Conservation (phyloP, 1,140 invertebrate species). For the Cherax quadricarinatus region DNA sequence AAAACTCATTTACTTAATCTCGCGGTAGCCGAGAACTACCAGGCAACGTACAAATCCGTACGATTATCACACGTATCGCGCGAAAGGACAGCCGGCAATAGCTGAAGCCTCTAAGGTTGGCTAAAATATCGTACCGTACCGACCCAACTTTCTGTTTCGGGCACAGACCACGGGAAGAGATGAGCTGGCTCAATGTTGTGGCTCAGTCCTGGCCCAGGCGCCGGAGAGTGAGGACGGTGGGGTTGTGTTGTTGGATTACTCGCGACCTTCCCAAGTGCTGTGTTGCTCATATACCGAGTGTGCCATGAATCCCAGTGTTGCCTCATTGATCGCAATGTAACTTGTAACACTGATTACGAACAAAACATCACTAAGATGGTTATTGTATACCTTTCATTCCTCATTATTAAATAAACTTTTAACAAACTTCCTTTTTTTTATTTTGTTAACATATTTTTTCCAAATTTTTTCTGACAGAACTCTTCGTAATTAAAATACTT, state of each 20-base stretch:
- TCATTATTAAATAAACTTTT: not conserved
- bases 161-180: constrained; percentile 10
- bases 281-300: not conserved
- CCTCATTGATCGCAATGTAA: not conserved
- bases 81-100: not conserved
- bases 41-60: no score
- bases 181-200: not conserved
- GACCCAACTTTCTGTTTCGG: not conserved
- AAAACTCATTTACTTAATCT: no score
- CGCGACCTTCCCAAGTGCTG: not conserved
- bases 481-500: not conserved
- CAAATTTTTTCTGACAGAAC: not conserved
- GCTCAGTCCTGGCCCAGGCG: constrained; percentile 34
- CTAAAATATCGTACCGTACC: constrained; percentile 30
- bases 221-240: constrained; percentile 21
- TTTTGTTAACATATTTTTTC: not conserved
- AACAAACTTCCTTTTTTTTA: not conserved
- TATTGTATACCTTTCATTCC: not conserved
- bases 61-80: no score
- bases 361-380: not conserved
- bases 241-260: constrained; percentile 8
- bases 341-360: not conserved
- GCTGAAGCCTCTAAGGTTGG: not conserved
- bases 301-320: not conserved
- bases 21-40: no score